Base-by-base conservation (phyloP, 2,888 invertebrate species). In the Eueremaeus valkanovi region DNA sequence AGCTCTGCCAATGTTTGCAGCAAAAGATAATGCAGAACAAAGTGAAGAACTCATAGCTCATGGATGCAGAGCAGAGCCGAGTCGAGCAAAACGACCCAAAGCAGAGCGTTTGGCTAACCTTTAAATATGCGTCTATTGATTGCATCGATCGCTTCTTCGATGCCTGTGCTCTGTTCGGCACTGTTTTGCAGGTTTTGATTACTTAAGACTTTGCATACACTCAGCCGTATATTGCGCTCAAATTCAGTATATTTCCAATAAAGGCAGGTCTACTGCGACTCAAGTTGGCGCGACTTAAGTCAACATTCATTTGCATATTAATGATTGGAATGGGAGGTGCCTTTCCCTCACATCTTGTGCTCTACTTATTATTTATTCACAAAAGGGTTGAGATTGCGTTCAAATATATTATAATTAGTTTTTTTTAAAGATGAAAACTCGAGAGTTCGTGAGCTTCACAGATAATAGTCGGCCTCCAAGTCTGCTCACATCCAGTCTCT, bases 281-380 rank as follows among this genome's bases (percentile, higher is more conserved):
- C 66, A 66, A 36, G 66, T 66, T 66, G n/a, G n/a, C 31, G 61
- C 9, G 16, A 31, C 18, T 36, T 66, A 66, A 36, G 66, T 66
- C 66, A 66, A 66, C 66, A 66, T 66, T 66, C 66, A 66, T 66
- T 66, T 66, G 66, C 66, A 66, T 66, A 66, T 66, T 66, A 66
- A 66, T 66, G 36, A 66, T 58, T 58, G 27, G 16, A 66, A 66
- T 5, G 66, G 66, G 66, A 66, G 66, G 66, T 5, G 66, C 36
- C 1, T 36, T 58, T 58, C 24, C 29, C 66, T 13, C 11, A 58
- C 29, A 55, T 55, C 55, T 55, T 45, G 8, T 21, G 51, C 51
- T n/a, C 3, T n/a, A 2, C 51, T 21, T 58, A 58, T 58, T 58
- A 58, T 29, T 27, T 29, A 55, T 55, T 55, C 55, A 24, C 55